phyloP scores from a whole-genome alignment of 1,140 invertebrate species.

The Arctopsyche grandis region DNA sequence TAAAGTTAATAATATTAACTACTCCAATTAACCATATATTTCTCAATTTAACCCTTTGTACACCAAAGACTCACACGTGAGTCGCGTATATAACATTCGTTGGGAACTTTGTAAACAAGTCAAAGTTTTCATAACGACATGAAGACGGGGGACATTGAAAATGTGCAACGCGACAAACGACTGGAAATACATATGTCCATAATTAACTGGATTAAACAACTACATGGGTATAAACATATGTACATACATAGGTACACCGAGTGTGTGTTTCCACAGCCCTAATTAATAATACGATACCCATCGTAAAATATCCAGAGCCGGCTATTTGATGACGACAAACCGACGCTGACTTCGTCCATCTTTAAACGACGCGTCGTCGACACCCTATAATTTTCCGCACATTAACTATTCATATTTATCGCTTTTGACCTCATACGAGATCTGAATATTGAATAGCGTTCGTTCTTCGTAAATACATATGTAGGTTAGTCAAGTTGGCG shows the following conservation, averaged over 20 bases:
- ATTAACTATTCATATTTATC: slow-evolving; percentile 35
- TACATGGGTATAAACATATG: neutral
- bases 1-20: too few relatives aligned
- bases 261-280: neutral
- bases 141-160: too few relatives aligned
- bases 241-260: neutral
- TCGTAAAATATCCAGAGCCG: slow-evolving; percentile 1
- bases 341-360: neutral
- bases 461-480: neutral
- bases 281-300: neutral
- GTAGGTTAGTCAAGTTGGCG: neutral
- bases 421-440: slow-evolving; percentile 43
- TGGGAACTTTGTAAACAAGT: too few relatives aligned
- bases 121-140: too few relatives aligned
- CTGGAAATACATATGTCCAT: too few relatives aligned
- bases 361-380: neutral
- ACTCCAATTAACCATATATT: too few relatives aligned
- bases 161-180: too few relatives aligned
- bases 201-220: too few relatives aligned
- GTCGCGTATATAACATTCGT: too few relatives aligned
- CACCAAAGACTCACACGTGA: too few relatives aligned
- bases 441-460: slow-evolving; percentile 39
- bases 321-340: neutral
- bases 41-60: too few relatives aligned
- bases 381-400: slow-evolving; percentile 24